A percentile compares a stretch with the other conserved stretches of the same genome.
Conservation (phyloP, 2,888 invertebrate genomes). For the Lepidocyrtoides sp. region DNA sequence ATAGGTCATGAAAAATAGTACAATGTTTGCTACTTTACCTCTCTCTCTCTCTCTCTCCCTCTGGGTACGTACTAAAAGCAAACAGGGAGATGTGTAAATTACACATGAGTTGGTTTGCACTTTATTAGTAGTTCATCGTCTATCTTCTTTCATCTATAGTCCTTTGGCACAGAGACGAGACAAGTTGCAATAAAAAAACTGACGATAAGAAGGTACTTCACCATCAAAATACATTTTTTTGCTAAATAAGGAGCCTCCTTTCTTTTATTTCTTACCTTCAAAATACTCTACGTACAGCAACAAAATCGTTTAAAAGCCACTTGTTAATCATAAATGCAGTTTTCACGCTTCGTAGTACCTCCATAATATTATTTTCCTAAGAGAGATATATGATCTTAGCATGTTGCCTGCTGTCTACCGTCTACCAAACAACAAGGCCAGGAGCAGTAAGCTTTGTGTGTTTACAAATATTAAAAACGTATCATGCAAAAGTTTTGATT, state of each 20-base stretch:
- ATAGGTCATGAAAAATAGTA: constrained; percentile 21
- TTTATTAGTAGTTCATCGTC: no score
- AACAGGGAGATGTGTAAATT: not conserved
- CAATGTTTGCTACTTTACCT: not conserved
- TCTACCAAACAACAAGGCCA: constrained; percentile 16
- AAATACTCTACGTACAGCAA: not conserved
- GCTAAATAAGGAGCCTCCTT: not conserved
- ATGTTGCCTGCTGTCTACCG: not conserved
- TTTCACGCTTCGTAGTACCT: constrained; percentile 35
- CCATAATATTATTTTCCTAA: not conserved
- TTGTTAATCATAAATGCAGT: constrained; percentile 19
- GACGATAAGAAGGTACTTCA: not conserved
- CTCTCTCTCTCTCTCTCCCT: not conserved
- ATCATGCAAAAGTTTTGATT: not conserved
- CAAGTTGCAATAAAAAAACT: not conserved
- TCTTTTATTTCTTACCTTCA: no score
- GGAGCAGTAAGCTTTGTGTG: not conserved
- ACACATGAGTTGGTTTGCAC: no score
- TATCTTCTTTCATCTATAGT: not conserved
- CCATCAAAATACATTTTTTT: not conserved
- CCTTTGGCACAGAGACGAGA: constrained; percentile 17
- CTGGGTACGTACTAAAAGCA: no score
- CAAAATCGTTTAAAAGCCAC: not conserved
- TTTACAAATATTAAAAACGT: not conserved
- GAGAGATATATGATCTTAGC: not conserved